Evolutionary conservation across 2,113 vertebrate genomes (phyloP), one percentile per base, ranked within the genome.

Genomic region (Tetrao urogallus): DNA sequence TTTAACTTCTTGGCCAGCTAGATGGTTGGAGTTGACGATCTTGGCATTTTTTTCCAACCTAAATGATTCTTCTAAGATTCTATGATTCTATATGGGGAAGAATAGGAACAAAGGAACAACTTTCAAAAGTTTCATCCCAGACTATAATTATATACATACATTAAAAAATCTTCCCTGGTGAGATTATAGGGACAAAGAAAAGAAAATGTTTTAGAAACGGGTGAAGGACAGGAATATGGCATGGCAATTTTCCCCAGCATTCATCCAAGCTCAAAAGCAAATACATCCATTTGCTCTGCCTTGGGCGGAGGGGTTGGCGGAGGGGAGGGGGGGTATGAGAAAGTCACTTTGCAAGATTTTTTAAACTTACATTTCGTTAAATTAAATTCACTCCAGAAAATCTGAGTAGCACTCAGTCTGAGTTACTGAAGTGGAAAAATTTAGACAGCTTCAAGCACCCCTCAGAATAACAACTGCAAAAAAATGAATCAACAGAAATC

Each of bases 401-500:
- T 40, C 20, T 3, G 4, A 79, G 12, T 71, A 75, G 72, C 30
- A 36, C 32, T 34, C 32, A 60, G 42, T 14, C 48, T 54, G 22
- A 27, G 6, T 73, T 63, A 88, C 24, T 8, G 6, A 50, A 24
- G 17, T 61, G 17, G 14, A 88, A 73, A 79, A 71, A 61, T 21
- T 5, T 10, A 6, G 20, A 6, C 7, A 43, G 89, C 64, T 88
- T 69, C 43, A 79, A 69, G 45, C 32, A 72, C 22, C 20, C 5
- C n/a, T 78, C 77, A 43, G 58, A 86, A 91, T 71, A 82, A 2
- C 48, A 82, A 73, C 30, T 11, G 52, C 0, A 45, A 52, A 63
- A 61, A 89, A 84, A 91, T 82, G 47, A 82, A 87, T 64, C 83
- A 88, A 48, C 28, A 79, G 40, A 65, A 80, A 85, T 54, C 71